These are phyloP conservation scores for Melolontha melolontha DNA, from an alignment of 2,888 invertebrate species.

Conservation along the genomic window DNA sequence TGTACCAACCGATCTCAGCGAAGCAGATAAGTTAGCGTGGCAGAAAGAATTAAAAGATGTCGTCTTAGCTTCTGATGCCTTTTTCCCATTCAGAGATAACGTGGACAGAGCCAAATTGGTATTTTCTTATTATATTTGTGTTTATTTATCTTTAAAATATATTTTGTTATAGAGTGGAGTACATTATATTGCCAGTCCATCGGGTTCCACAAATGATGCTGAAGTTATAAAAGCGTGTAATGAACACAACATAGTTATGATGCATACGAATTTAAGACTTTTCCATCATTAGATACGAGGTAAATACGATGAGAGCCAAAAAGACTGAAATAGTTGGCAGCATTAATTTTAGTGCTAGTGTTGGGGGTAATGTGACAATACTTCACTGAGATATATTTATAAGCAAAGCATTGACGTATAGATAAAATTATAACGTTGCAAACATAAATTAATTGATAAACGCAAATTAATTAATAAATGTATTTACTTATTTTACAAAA, in stretches of 20 bases:
- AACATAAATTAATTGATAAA: too few relatives aligned
- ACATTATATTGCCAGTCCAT: conserved; percentile 90
- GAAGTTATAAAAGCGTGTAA: conserved; percentile 92
- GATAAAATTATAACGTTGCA: too few relatives aligned
- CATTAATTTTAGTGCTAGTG: too few relatives aligned
- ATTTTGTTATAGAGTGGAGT: conserved; percentile 85
- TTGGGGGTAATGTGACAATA: too few relatives aligned
- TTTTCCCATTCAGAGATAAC: conserved; percentile 98
- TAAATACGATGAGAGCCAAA: too few relatives aligned
- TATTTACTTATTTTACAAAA: too few relatives aligned
- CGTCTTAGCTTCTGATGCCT: conserved; percentile 94
- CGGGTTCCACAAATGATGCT: conserved; percentile 94
- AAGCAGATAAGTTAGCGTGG: conserved; percentile 78
- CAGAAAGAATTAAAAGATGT: conserved; percentile 78
- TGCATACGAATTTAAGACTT: conserved; percentile 89
- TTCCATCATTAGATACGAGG: conserved; percentile 86
- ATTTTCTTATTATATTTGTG: conserved; percentile 49
- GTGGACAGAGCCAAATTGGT: conserved; percentile 93
- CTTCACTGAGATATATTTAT: too few relatives aligned
- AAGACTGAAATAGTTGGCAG: too few relatives aligned
- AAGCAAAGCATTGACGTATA: too few relatives aligned
- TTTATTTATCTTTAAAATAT: conserved; percentile 14
- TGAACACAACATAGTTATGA: conserved; percentile 87
- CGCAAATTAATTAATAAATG: too few relatives aligned
- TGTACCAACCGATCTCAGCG: conserved; percentile 78